A percentile compares a stretch with the other conserved stretches of the same genome.
phyloP scores from a whole-genome alignment of 23 tunicate genomes.

The Halocynthia roretzi region DNA sequence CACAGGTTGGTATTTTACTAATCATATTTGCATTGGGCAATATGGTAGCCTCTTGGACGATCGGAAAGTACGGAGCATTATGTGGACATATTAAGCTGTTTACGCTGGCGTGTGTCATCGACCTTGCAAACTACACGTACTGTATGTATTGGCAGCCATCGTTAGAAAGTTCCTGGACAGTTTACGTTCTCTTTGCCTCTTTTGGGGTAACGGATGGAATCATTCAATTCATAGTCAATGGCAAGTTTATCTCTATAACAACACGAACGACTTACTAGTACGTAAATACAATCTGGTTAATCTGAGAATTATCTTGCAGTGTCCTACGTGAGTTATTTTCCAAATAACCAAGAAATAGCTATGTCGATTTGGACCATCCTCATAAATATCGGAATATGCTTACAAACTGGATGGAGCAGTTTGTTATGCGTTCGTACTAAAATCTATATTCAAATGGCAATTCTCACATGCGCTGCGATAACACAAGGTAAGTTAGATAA shows the following conservation, averaged over 20 bases:
- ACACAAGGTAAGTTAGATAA: too few relatives aligned
- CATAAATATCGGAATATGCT: background rate
- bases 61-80: too few relatives aligned
- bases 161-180: background rate
- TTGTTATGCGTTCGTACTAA: background rate
- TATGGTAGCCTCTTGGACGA: too few relatives aligned
- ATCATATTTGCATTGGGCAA: too few relatives aligned
- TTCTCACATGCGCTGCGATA: too few relatives aligned
- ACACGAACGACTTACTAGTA: too few relatives aligned
- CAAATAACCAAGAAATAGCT: conserved; percentile 3
- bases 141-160: conserved; percentile 1
- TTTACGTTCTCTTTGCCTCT: background rate
- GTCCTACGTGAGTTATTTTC: background rate
- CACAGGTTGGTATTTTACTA: too few relatives aligned
- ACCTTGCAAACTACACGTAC: background rate
- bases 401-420: background rate
- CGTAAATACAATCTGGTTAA: too few relatives aligned
- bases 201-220: conserved; percentile 2
- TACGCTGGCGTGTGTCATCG: background rate
- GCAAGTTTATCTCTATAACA: too few relatives aligned
- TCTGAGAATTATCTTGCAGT: too few relatives aligned
- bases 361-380: background rate
- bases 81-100: too few relatives aligned
- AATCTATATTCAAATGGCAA: background rate
- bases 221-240: background rate